Evolutionary conservation across 2,888 invertebrate species (phyloP).

Genomic region (Carabus problematicus): DNA sequence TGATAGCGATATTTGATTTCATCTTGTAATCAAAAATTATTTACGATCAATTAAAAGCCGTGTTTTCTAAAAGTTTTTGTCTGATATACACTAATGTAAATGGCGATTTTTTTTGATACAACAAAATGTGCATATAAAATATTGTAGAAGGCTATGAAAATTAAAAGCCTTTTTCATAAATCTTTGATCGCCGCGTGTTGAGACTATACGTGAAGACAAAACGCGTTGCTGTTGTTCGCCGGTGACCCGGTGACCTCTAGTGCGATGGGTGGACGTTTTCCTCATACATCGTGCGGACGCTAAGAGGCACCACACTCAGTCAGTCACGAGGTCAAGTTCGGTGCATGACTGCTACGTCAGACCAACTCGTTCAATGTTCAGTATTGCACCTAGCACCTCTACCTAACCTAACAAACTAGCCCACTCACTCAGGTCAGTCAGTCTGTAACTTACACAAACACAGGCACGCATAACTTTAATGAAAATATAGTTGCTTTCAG

Average conservation of each 20-base stretch:
- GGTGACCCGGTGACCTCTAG: constrained; percentile 27
- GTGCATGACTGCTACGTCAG: constrained; percentile 3
- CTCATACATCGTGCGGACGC: constrained; percentile 16
- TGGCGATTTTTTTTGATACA: not conserved
- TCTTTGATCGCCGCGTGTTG: not conserved
- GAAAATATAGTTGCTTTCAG: too few species aligned
- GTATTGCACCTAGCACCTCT: too few species aligned
- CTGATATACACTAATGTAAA: too few species aligned
- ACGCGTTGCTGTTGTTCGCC: constrained; percentile 13
- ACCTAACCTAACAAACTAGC: too few species aligned
- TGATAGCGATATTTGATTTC: constrained; percentile 40
- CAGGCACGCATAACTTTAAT: too few species aligned
- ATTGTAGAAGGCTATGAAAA: constrained; percentile 6
- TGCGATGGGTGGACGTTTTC: constrained; percentile 19
- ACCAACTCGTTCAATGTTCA: not conserved
- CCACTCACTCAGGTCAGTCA: too few species aligned
- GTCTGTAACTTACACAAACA: too few species aligned
- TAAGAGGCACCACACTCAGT: constrained; percentile 9
- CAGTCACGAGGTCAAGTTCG: constrained; percentile 26
- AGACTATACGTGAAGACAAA: constrained; percentile 16
- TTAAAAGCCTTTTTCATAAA: constrained; percentile 14
- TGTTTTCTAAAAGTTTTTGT: constrained; percentile 28
- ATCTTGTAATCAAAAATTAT: constrained; percentile 38
- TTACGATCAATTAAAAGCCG: constrained; percentile 33
- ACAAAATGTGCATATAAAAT: not conserved